Percentiles rank a stretch among this genome's conserved stretches.
Evolutionary conservation across 2,113 vertebrate genomes (phyloP).

Genomic region (Cochlearius cochlearius): DNA sequence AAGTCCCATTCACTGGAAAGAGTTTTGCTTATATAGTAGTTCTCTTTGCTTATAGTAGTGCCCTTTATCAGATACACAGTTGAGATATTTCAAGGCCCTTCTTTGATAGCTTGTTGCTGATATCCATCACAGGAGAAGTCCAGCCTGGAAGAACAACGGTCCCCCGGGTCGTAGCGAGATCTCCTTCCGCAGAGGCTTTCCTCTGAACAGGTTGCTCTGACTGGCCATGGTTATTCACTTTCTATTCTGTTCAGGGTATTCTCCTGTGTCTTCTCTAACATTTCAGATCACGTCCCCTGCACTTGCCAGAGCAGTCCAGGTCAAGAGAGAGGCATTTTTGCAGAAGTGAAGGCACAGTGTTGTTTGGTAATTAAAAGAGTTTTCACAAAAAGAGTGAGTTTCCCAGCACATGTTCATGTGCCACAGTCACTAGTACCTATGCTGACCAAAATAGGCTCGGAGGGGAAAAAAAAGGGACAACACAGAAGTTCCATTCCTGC

Average conservation of each 20-base stretch:
- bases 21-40: neutral
- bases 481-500: neutral
- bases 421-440: neutral
- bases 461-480: neutral
- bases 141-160: neutral
- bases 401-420: neutral
- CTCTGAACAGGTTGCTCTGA: neutral
- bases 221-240: neutral
- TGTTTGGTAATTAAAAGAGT: neutral
- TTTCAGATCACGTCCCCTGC: neutral
- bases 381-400: neutral
- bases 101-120: neutral
- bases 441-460: neutral
- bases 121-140: neutral
- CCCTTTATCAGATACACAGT: neutral
- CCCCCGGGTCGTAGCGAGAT: neutral
- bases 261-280: neutral
- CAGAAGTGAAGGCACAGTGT: neutral
- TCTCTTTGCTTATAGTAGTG: neutral
- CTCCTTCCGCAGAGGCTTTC: neutral
- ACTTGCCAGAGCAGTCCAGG: neutral
- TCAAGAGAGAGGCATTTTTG: neutral
- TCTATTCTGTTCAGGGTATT: neutral
- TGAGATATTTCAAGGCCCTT: accelerated
- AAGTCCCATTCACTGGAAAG: neutral